Conservation (phyloP, 2,113 vertebrate genomes). For the Apteryx mantelli region DNA sequence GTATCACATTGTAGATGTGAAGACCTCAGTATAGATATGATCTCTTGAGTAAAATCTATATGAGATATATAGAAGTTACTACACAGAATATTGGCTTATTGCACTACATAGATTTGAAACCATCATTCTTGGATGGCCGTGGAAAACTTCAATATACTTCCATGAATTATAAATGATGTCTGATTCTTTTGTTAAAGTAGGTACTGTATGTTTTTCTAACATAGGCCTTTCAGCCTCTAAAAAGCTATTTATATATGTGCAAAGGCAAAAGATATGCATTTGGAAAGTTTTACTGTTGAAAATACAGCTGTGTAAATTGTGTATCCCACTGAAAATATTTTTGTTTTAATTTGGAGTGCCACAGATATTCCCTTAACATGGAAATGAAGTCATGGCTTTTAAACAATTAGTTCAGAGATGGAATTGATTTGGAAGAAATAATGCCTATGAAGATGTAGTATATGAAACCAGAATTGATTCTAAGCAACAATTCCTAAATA, state of each 20-base stretch:
- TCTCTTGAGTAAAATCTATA: slow-evolving; percentile 74
- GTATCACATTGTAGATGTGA: slow-evolving; percentile 29
- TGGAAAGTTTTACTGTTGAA: slow-evolving; percentile 34
- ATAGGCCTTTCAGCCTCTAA: slow-evolving; percentile 42
- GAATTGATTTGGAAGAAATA: slow-evolving; percentile 81
- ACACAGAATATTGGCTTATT: slow-evolving; percentile 83
- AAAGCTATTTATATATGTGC: slow-evolving; percentile 42
- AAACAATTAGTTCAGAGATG: slow-evolving; percentile 79
- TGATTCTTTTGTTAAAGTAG: slow-evolving; percentile 71
- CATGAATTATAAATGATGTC: slow-evolving; percentile 89
- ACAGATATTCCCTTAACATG: slow-evolving; percentile 60
- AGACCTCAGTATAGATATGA: slow-evolving; percentile 63
- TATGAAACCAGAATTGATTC: slow-evolving; percentile 81
- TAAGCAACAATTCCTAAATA: slow-evolving; percentile 76
- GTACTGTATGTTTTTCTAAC: slow-evolving; percentile 57
- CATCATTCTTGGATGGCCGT: slow-evolving; percentile 74
- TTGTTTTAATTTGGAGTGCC: slow-evolving; percentile 30
- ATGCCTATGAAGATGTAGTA: slow-evolving; percentile 66
- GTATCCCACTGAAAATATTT: slow-evolving; percentile 8
- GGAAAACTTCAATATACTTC: slow-evolving; percentile 82
- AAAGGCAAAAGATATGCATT: slow-evolving; percentile 28
- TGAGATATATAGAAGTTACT: slow-evolving; percentile 75
- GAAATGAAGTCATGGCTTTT: slow-evolving; percentile 75
- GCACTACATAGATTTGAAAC: slow-evolving; percentile 77
- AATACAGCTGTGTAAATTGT: slow-evolving; percentile 13